A percentile compares a stretch with the other conserved stretches of the same genome.
These are phyloP conservation scores for Leptodactylus fuscus DNA, from an alignment of 2,113 vertebrate species.

Conservation along the genomic window DNA sequence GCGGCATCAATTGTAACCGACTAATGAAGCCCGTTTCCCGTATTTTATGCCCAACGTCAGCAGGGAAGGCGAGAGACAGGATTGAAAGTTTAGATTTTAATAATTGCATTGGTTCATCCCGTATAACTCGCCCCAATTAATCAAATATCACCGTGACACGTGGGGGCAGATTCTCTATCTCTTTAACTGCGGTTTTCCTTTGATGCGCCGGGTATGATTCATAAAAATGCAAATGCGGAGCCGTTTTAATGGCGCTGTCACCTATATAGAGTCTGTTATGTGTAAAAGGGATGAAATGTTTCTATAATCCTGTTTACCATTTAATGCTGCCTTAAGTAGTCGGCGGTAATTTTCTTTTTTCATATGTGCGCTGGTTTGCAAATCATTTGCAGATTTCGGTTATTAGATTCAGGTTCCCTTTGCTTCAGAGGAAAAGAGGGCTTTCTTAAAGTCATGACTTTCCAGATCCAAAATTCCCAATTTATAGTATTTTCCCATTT, in stretches of 20 bases:
- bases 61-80: constrained; percentile 5
- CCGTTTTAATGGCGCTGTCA: constrained; percentile 27
- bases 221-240: constrained; percentile 41
- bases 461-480: background rate
- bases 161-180: constrained; percentile 9
- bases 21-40: constrained; percentile 53
- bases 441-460: background rate
- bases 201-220: constrained; percentile 25
- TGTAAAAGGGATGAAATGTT: constrained; percentile 20
- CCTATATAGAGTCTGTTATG: background rate
- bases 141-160: constrained; percentile 2
- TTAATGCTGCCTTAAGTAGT: constrained; percentile 3
- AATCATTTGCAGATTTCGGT: background rate
- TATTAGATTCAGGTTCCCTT: background rate
- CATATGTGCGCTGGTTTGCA: constrained; percentile 27
- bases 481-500: background rate
- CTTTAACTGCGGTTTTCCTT: constrained; percentile 26
- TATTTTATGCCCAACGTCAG: constrained; percentile 45
- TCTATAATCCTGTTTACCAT: constrained; percentile 30
- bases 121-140: constrained; percentile 53
- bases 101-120: constrained; percentile 52
- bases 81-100: constrained; percentile 55
- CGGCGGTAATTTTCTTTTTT: background rate
- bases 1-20: constrained; percentile 50
- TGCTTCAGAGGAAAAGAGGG: background rate